phyloP scores from a whole-genome alignment of 2,888 invertebrate species.

The Perithous albicinctus region DNA sequence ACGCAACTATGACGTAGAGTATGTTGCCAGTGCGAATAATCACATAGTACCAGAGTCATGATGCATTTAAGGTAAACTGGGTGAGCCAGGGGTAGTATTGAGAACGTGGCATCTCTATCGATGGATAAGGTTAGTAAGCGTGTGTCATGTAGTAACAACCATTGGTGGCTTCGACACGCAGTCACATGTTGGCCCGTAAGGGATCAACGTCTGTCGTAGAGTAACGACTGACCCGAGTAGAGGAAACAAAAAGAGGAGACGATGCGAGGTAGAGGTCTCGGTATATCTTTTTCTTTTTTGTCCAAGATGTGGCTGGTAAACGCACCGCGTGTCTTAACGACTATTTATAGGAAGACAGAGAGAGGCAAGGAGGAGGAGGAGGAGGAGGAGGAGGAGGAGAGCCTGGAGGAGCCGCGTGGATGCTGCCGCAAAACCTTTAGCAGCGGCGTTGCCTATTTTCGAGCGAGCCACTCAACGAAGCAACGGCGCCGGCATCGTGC shows the following conservation, averaged over 20 bases:
- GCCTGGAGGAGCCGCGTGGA: constrained; percentile 34
- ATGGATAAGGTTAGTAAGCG: not conserved
- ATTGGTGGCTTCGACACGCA: not conserved
- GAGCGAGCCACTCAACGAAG: constrained; percentile 72
- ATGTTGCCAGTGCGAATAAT: constrained; percentile 3
- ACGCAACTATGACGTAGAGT: constrained; percentile 11
- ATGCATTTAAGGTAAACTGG: constrained; percentile 11
- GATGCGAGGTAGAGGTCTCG: not conserved
- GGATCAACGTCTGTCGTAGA: not conserved
- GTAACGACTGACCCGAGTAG: not conserved
- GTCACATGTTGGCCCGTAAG: not conserved
- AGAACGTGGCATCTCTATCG: not conserved
- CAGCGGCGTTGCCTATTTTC: constrained; percentile 80
- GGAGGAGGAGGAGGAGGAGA: constrained; percentile 32
- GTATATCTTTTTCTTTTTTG: not conserved
- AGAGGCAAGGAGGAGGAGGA: not conserved
- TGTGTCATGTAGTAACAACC: not conserved
- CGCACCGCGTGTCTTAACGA: constrained; percentile 44
- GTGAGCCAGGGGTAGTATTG: constrained; percentile 2
- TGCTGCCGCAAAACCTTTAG: constrained; percentile 70
- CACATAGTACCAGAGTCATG: constrained; percentile 13
- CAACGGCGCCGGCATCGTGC: constrained; percentile 45
- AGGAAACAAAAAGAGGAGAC: not conserved
- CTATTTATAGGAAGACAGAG: constrained; percentile 44
- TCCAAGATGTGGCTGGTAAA: not conserved